Conservation (phyloP, 2,113 vertebrate genomes). For the Macrotis lagotis region DNA sequence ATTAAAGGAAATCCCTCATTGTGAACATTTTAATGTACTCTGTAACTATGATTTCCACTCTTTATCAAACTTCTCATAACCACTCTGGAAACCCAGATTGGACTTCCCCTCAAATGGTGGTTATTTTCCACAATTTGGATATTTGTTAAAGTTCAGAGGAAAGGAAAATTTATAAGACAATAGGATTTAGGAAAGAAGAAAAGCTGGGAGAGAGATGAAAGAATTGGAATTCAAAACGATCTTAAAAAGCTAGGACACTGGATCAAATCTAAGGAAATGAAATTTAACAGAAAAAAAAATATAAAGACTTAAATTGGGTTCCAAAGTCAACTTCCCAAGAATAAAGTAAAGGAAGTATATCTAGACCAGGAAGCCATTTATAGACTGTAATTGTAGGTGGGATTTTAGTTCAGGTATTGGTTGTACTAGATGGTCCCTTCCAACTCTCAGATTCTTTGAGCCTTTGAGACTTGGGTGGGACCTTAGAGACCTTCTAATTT, state of each 20-base stretch:
- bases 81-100: slow-evolving; percentile 42
- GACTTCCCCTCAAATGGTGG: slow-evolving; percentile 25
- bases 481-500: neutral
- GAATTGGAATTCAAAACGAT: neutral
- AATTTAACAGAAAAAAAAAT: neutral
- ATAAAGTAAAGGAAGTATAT: neutral
- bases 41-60: neutral
- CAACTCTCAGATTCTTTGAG: neutral
- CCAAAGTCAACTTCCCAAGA: neutral
- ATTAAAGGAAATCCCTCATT: neutral
- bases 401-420: neutral
- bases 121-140: slow-evolving; percentile 31
- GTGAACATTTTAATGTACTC: neutral
- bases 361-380: neutral
- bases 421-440: neutral
- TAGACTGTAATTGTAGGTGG: neutral
- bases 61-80: neutral
- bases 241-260: neutral
- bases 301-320: neutral
- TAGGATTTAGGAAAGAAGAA: neutral
- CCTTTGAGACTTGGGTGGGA: neutral
- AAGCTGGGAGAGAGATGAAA: neutral
- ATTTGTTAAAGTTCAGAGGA: slow-evolving; percentile 59
- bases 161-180: slow-evolving; percentile 27
- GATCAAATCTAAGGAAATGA: neutral